Percentiles rank a stretch among this genome's conserved stretches.
phyloP scores from a whole-genome alignment of 2,797 vertebrate species.

The Gorsachius magnificus region DNA sequence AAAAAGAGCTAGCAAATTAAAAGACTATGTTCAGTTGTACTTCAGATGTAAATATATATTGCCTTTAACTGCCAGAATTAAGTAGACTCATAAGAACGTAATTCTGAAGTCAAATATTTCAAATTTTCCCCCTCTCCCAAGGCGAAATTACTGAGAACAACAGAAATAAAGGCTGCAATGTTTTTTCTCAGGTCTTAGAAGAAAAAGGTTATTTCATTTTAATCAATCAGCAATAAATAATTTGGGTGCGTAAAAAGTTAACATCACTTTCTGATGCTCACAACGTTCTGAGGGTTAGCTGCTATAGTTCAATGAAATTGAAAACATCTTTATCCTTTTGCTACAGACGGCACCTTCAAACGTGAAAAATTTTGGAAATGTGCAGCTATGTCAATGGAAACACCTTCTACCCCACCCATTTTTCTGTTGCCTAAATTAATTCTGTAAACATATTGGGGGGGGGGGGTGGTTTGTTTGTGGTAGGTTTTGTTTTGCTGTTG shows the following conservation, averaged over 20 bases:
- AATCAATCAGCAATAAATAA: background rate
- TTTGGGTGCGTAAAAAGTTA: background rate
- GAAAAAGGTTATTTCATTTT: background rate
- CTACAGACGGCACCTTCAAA: background rate
- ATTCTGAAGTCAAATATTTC: background rate
- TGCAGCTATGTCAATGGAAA: background rate
- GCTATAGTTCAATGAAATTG: background rate
- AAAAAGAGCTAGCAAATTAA: background rate
- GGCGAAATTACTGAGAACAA: background rate
- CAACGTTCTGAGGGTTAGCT: background rate
- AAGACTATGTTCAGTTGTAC: background rate
- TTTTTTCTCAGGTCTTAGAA: background rate
- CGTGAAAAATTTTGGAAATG: fast-evolving
- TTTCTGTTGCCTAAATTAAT: background rate
- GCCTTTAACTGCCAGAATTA: background rate
- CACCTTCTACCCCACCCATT: fast-evolving
- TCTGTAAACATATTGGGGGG: background rate
- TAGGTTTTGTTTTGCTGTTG: background rate
- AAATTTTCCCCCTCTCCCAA: background rate
- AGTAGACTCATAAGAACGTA: background rate
- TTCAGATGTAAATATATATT: background rate
- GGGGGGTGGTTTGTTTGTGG: background rate
- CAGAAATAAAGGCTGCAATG: background rate
- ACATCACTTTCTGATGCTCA: background rate
- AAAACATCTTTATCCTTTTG: background rate